Percentiles rank a stretch among this genome's conserved stretches.
phyloP scores from a whole-genome alignment of 2,797 vertebrate species.

The Rhinatrema bivittatum region DNA sequence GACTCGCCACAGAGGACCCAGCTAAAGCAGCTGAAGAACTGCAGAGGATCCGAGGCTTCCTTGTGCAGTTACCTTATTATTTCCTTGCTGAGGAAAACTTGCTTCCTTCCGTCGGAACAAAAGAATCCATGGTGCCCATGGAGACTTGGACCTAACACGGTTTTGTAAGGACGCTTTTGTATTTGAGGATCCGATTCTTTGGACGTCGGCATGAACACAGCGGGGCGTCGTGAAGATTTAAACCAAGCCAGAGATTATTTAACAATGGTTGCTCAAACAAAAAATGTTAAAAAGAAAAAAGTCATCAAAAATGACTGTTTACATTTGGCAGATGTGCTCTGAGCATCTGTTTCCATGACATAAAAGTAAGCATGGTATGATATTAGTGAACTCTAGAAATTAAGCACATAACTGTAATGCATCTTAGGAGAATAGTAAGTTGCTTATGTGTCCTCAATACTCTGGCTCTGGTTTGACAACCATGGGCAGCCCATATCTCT shows the following conservation, averaged over 20 bases:
- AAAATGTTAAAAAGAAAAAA: slow-evolving; percentile 23
- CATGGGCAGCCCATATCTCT: too few relatives aligned
- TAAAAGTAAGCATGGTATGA: too few relatives aligned
- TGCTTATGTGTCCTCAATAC: too few relatives aligned
- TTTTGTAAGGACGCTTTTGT: too few relatives aligned
- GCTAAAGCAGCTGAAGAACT: slow-evolving; percentile 76
- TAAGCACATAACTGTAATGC: too few relatives aligned
- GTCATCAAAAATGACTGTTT: slow-evolving; percentile 6
- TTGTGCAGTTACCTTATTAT: slow-evolving; percentile 89
- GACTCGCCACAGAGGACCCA: slow-evolving; percentile 72
- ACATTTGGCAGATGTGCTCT: too few relatives aligned
- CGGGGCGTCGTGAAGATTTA: slow-evolving; percentile 5
- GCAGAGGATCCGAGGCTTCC: slow-evolving; percentile 87
- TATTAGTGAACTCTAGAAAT: too few relatives aligned
- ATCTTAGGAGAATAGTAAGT: too few relatives aligned
- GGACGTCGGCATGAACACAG: background rate
- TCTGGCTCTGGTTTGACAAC: too few relatives aligned
- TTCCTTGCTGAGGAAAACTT: slow-evolving; percentile 84
- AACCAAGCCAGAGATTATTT: background rate
- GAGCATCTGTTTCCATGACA: too few relatives aligned
- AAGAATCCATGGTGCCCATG: slow-evolving; percentile 92
- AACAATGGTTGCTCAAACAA: slow-evolving; percentile 10
- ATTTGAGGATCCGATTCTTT: slow-evolving; percentile 5
- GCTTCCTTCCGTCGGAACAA: slow-evolving; percentile 85
- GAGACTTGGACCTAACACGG: slow-evolving; percentile 85